Evolutionary conservation across 92 coral and sea anemone species (phyloP), one percentile per base, ranked within the genome.

Genomic region (Paramuricea clavata): DNA sequence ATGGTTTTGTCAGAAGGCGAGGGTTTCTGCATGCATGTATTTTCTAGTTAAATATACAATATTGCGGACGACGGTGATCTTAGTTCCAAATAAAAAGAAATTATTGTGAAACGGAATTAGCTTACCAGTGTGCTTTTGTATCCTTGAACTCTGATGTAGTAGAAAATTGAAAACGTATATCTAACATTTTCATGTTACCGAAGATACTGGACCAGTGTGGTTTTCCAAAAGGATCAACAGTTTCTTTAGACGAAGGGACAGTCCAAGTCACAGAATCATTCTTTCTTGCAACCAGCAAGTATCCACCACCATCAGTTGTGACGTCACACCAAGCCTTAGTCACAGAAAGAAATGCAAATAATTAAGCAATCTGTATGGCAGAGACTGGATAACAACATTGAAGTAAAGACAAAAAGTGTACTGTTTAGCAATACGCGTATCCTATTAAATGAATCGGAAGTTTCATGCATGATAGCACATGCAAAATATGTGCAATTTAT

Each of bases 201-300:
- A 62, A 62, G 36, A 62, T 62, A 62, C 70, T 62, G 15, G 70
- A 62, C 70, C 70, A 62, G n/a, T 62, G 70, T 3, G 70, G 70
- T 62, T 62, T 62, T 30, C 70, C 70, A 26, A 0, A 9, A 62
- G 70, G 70, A 30, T 62, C 70, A 27, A 62, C 70, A 62, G 70
- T 62, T 62, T 62, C 70, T 12, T 62, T 62, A 2, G 70, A 9
- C 0, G 70, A 62, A 0, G 70, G 70, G 25, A 62, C 70, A 62
- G 35, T 62, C 70, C 70, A 62, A 1, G 70, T 62, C 1, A 62
- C 70, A 31, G 70, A 5, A 19, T 62, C 70, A 22, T 62, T 35
- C 25, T 62, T 62, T 19, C 25, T 62, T 31, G 70, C 70, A 31
- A 62, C 70, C 34, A 62, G 15, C 70, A 62, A 8, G 36, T 8